A percentile compares a stretch with the other conserved stretches of the same genome.
Conservation (phyloP, 2,888 invertebrate genomes). For the Pandemis cinnamomeana region DNA sequence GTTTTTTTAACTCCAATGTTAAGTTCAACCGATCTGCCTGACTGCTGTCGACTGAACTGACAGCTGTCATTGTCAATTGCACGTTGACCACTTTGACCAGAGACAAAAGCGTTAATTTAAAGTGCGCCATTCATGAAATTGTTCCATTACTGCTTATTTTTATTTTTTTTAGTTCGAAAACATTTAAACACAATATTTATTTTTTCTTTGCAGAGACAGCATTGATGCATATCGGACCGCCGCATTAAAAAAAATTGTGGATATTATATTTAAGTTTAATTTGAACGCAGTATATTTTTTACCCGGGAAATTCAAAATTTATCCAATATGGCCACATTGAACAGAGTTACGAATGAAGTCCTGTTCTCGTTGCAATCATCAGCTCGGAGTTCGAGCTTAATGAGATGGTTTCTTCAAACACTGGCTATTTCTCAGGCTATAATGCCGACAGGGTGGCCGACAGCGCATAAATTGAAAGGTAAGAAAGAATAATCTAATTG, state of each 20-base stretch:
- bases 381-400: conserved; percentile 51
- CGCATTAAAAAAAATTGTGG: not conserved
- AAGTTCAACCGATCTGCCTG: not conserved
- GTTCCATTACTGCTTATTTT: not conserved
- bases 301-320: conserved; percentile 15
- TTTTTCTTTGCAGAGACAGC: not conserved
- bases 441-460: conserved; percentile 65
- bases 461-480: conserved; percentile 61
- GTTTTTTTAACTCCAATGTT: not conserved
- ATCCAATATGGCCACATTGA: conserved; percentile 50
- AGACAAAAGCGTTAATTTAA: not conserved
- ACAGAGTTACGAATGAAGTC: conserved; percentile 56
- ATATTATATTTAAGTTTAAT: not conserved
- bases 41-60: not conserved
- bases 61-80: not conserved
- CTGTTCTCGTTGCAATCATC: conserved; percentile 56
- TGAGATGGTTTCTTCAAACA: conserved; percentile 59
- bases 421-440: conserved; percentile 64
- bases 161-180: not conserved
- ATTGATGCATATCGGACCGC: not conserved
- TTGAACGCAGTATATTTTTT: conserved; percentile 3
- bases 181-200: not conserved
- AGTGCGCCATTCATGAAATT: not conserved
- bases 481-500: conserved; percentile 28
- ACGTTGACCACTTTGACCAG: not conserved